Percentiles rank a stretch among this genome's conserved stretches.
Conservation (phyloP, 2,888 invertebrate genomes). For the Rhamnusium bicolor region DNA sequence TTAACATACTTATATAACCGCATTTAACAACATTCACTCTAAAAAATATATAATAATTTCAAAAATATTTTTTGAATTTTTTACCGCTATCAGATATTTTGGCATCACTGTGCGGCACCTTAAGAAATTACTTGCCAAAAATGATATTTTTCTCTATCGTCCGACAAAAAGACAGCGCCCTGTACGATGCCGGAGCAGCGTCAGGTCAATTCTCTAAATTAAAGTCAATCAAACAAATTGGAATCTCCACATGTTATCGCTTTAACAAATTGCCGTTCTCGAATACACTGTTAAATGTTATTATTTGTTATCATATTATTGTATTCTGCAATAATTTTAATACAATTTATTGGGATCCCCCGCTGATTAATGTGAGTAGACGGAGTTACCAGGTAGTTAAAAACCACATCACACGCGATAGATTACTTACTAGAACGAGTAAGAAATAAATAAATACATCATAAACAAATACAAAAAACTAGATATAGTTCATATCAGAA, state of each 20-base stretch:
- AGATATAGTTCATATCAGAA: too few relatives aligned
- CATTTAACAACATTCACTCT: too few relatives aligned
- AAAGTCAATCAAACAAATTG: conserved; percentile 44
- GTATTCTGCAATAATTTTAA: not conserved
- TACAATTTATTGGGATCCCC: not conserved
- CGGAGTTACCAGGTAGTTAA: not conserved
- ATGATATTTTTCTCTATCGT: not conserved
- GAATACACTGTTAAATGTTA: conserved; percentile 5
- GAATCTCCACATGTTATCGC: conserved; percentile 35
- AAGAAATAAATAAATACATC: not conserved
- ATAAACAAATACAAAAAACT: too few relatives aligned
- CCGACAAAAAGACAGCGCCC: not conserved
- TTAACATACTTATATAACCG: too few relatives aligned
- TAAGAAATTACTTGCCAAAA: not conserved
- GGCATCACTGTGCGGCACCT: too few relatives aligned
- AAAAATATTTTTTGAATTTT: too few relatives aligned
- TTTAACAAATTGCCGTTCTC: conserved; percentile 14
- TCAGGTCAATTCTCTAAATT: conserved; percentile 45
- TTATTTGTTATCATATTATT: conserved; percentile 9
- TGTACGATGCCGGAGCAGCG: not conserved
- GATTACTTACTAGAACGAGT: not conserved
- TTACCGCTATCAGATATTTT: too few relatives aligned
- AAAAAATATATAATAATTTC: too few relatives aligned
- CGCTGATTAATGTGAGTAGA: not conserved
- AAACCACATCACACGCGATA: not conserved